Conservation (phyloP, 2,888 invertebrate genomes). For the Drosophila borealis region DNA sequence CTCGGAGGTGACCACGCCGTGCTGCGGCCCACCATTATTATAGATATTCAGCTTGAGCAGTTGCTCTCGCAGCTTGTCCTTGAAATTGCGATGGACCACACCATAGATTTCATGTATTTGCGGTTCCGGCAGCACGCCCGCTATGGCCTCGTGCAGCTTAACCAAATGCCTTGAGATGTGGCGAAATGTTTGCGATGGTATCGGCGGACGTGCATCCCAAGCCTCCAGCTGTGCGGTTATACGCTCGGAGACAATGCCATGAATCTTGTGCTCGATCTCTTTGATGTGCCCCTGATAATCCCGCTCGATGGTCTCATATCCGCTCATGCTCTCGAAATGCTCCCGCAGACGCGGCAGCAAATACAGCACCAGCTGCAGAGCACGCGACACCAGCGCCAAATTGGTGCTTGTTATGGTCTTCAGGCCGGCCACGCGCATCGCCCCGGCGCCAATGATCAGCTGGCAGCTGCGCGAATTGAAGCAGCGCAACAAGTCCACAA, state of each 20-base stretch:
- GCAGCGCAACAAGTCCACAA: slow-evolving; percentile 94
- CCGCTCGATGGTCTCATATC: slow-evolving; percentile 90
- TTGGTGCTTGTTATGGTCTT: slow-evolving; percentile 98
- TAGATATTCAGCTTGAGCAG: slow-evolving; percentile 94
- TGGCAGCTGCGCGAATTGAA: slow-evolving; percentile 96
- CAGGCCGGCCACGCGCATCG: slow-evolving; percentile 96
- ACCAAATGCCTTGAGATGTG: slow-evolving; percentile 95
- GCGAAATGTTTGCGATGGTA: slow-evolving; percentile 95
- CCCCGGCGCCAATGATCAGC: slow-evolving; percentile 97
- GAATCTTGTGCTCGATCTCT: slow-evolving; percentile 96
- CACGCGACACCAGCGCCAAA: slow-evolving; percentile 93
- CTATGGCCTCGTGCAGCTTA: slow-evolving; percentile 96
- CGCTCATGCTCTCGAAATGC: slow-evolving; percentile 88
- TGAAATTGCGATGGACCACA: slow-evolving; percentile 93
- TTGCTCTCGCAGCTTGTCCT: slow-evolving; percentile 93
- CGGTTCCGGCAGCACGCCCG: slow-evolving; percentile 91
- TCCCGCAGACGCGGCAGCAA: slow-evolving; percentile 90
- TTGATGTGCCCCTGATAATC: slow-evolving; percentile 95
- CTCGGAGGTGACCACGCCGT: slow-evolving; percentile 97
- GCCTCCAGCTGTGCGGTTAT: slow-evolving; percentile 91
- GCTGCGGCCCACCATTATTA: slow-evolving; percentile 98
- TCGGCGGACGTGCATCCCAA: slow-evolving; percentile 98
- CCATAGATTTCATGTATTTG: slow-evolving; percentile 92
- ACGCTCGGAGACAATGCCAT: slow-evolving; percentile 94
- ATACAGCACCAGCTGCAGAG: slow-evolving; percentile 93